phyloP scores from a whole-genome alignment of 2,113 vertebrate genomes.

The Ophiodon elongatus region DNA sequence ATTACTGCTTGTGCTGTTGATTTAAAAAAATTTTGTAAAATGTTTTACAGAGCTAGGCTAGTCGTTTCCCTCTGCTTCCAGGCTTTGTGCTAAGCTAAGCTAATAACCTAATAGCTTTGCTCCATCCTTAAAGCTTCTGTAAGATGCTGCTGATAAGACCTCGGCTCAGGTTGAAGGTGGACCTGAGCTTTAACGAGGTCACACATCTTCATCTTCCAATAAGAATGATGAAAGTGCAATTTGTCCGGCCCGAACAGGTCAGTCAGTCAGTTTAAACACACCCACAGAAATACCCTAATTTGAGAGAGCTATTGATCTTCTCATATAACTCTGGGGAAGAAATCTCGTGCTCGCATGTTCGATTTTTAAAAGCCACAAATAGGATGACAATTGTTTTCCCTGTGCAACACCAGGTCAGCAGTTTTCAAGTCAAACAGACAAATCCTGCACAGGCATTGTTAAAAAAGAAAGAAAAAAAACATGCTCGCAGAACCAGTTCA shows the following conservation, averaged over 20 bases:
- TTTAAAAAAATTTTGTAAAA: background rate
- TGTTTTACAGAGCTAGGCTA: background rate
- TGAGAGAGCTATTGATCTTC: too few relatives aligned
- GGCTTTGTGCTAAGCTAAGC: conserved; percentile 2
- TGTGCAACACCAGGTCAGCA: background rate
- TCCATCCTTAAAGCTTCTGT: background rate
- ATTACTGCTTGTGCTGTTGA: background rate
- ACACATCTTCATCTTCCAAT: background rate
- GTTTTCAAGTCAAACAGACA: background rate
- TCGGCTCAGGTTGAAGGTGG: background rate
- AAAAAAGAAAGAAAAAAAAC: background rate
- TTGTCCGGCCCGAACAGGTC: background rate
- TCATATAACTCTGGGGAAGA: too few relatives aligned
- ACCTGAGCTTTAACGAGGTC: background rate
- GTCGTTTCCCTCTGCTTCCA: background rate
- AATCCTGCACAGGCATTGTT: background rate
- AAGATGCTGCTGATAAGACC: background rate
- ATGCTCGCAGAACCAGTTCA: background rate
- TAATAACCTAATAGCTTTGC: background rate
- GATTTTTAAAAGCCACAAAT: background rate
- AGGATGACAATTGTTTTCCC: background rate
- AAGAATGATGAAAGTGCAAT: background rate
- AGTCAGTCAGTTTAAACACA: background rate
- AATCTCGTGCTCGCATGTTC: background rate
- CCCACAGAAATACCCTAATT: background rate